Evolutionary conservation across 2,888 invertebrate species (phyloP).

Genomic region (Eupithecia pulchellata): DNA sequence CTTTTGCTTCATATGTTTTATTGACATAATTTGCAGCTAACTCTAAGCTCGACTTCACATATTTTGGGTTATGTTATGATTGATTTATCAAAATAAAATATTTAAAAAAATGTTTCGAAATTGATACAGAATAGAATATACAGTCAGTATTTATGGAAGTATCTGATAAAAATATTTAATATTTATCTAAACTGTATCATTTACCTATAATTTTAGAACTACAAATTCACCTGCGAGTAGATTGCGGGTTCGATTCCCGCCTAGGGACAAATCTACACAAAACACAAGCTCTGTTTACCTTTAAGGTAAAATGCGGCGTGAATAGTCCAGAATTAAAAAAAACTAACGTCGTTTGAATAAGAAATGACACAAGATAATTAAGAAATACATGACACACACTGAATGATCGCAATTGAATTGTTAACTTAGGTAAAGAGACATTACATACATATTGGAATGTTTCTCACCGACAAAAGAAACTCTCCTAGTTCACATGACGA

Average conservation of each 20-base stretch:
- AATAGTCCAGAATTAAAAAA: too few relatives aligned
- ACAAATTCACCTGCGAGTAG: neutral
- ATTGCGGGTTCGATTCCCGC: too few relatives aligned
- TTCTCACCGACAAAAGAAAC: slow-evolving; percentile 72
- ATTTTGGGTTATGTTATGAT: neutral
- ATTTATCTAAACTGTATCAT: too few relatives aligned
- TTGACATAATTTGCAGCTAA: neutral
- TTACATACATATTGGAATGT: slow-evolving; percentile 28
- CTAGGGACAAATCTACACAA: too few relatives aligned
- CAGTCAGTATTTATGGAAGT: neutral
- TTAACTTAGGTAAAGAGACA: neutral
- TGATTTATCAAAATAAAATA: neutral
- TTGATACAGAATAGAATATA: neutral
- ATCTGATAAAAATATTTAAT: neutral
- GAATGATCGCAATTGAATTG: neutral
- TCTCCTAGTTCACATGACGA: slow-evolving; percentile 68
- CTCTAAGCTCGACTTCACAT: neutral
- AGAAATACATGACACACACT: neutral
- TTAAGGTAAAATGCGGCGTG: too few relatives aligned
- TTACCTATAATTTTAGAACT: neutral
- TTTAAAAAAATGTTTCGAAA: neutral
- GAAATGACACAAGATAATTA: neutral
- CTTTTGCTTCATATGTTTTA: neutral
- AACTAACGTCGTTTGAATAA: neutral
- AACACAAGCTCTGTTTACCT: too few relatives aligned